Base-by-base conservation (phyloP, 2,888 invertebrate genomes). In the Ferdinandea cuprea region DNA sequence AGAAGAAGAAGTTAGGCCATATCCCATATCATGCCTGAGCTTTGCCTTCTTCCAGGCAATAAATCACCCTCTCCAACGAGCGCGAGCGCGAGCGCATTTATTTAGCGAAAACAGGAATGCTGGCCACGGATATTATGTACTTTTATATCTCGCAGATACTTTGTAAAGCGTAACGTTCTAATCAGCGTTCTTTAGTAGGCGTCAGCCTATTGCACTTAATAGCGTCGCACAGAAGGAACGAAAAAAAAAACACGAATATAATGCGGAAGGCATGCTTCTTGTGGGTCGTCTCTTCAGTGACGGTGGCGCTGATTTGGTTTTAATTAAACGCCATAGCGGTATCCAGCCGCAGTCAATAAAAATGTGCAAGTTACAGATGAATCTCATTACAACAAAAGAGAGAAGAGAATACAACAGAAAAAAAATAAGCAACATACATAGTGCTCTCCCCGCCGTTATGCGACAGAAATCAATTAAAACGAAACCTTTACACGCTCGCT, bases 301-400 rank as follows among this genome's bases (percentile, higher is more conserved):
- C 9, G 59, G 13, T 15, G 13, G 11, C 42, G 52, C 11, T 48
- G 65, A n/a, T n/a, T 17, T 37, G 73, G 78, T 40, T 73, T 83
- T 68, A 83, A 78, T 83, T 83, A 72, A 78, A 72, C 72, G 19
- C 40, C 56, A 11, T 63, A 78, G 78, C 83, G 78, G 83, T 83
- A 73, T 42, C 5, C 25, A n/a, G n/a, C n/a, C 59, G 19, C 25
- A 72, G 78, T 61, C 78, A 58, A 72, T 76, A 48, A 65, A 40
- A 7, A 21, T 19, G 11, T 63, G 30, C 30, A 66, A 68, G 44
- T 46, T 54, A 54, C 52, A 72, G 65, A 56, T 77, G 59, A 13
- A 56, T 65, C 61, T 54, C 42, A 42, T 42, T 54, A 40, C 35
- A 56, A 58, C 42, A 44, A 2, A 25, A 11, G 9, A 32, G 17